Percentiles rank a stretch among this genome's conserved stretches.
Evolutionary conservation across 2,888 invertebrate species (phyloP).

Genomic region (Xanthia togata): DNA sequence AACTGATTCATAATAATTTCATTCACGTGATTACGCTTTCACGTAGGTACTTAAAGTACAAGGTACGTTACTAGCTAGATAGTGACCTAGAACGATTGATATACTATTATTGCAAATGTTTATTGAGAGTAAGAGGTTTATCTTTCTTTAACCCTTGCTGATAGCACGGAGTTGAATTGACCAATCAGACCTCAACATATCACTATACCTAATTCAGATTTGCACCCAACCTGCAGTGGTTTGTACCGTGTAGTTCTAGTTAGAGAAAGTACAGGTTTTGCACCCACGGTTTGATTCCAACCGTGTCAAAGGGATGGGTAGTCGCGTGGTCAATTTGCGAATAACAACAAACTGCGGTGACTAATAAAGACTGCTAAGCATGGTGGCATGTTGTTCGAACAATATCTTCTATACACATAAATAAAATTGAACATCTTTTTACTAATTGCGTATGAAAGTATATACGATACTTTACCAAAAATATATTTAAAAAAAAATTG

Average conservation of each 20-base stretch:
- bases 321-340: conserved; percentile 6
- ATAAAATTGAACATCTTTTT: not conserved
- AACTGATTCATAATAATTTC: conserved; percentile 8
- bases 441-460: not conserved
- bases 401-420: not conserved
- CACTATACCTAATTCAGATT: conserved; percentile 12
- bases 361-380: not conserved
- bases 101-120: conserved; percentile 29
- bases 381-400: not conserved
- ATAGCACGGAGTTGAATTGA: conserved; percentile 22
- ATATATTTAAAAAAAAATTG: no score
- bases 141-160: conserved; percentile 55
- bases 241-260: not conserved
- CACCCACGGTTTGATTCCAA: not conserved
- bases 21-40: not conserved
- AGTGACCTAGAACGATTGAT: conserved; percentile 23
- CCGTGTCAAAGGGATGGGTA: not conserved
- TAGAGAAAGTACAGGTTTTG: conserved; percentile 2
- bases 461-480: no score
- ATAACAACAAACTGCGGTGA: conserved; percentile 3
- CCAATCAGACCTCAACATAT: conserved; percentile 42
- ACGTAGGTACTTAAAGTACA: not conserved
- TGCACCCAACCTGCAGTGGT: not conserved
- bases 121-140: conserved; percentile 49
- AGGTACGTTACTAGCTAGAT: not conserved